Evolutionary conservation across 1,140 invertebrate species (phyloP).

Genomic region (Drosophila simulans): DNA sequence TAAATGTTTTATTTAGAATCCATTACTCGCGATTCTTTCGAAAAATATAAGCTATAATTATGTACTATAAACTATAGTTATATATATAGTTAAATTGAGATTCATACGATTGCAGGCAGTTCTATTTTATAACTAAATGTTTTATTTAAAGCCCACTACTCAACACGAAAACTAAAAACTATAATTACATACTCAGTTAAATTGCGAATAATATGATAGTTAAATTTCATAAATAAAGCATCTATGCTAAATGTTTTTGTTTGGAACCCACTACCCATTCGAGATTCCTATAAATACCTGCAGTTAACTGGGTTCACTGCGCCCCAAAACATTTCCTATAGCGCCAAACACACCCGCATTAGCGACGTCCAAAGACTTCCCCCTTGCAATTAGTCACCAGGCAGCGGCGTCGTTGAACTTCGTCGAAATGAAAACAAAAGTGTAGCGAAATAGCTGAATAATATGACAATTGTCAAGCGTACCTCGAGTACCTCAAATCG

Average conservation of each 20-base stretch:
- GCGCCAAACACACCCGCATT: slow-evolving; percentile 50
- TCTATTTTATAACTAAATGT: too few species aligned
- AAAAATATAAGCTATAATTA: too few species aligned
- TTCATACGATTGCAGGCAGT: too few species aligned
- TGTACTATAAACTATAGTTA: too few species aligned
- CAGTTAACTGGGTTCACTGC: slow-evolving; percentile 31
- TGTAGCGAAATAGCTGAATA: slow-evolving; percentile 19
- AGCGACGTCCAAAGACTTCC: slow-evolving; percentile 56
- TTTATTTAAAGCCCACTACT: too few species aligned
- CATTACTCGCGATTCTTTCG: too few species aligned
- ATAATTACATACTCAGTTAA: too few species aligned
- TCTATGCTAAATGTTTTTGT: neutral
- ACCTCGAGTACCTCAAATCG: slow-evolving; percentile 19
- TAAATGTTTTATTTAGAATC: too few species aligned
- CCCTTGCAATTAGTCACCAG: slow-evolving; percentile 65
- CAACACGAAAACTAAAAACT: too few species aligned
- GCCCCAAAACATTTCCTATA: slow-evolving; percentile 38
- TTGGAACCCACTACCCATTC: neutral
- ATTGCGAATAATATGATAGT: too few species aligned
- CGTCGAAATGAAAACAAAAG: slow-evolving; percentile 32
- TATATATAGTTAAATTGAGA: too few species aligned
- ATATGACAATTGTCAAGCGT: slow-evolving; percentile 30
- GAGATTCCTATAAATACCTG: neutral
- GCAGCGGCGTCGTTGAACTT: slow-evolving; percentile 60
- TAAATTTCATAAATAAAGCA: too few species aligned